phyloP scores from a whole-genome alignment of 1,140 invertebrate species.

The Sitodiplosis mosellana region DNA sequence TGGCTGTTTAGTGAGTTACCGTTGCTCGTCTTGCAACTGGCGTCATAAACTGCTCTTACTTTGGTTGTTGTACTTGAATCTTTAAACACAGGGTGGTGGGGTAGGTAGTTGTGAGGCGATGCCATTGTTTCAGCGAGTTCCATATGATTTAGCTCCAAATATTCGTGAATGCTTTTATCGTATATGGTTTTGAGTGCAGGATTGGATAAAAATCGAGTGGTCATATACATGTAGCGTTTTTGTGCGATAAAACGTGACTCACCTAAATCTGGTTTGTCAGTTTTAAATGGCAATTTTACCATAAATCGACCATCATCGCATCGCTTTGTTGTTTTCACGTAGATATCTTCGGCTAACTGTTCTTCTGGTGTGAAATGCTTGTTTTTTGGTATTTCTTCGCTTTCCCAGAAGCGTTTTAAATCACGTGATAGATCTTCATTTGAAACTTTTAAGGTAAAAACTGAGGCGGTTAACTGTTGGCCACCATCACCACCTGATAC shows the following conservation, averaged over 20 bases:
- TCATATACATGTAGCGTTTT: slow-evolving; percentile 8
- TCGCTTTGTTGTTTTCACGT: neutral
- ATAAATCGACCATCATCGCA: slow-evolving; percentile 11
- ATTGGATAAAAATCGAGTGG: slow-evolving; percentile 6
- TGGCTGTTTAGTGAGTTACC: slow-evolving; percentile 17
- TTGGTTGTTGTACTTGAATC: slow-evolving; percentile 7
- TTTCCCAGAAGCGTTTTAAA: slow-evolving; percentile 8
- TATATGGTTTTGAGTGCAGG: slow-evolving; percentile 7
- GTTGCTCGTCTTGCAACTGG: slow-evolving; percentile 8
- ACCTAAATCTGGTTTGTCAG: slow-evolving; percentile 5
- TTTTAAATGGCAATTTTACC: slow-evolving; percentile 14
- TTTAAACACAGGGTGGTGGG: neutral
- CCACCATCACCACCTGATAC: slow-evolving; percentile 7
- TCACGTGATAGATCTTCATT: neutral
- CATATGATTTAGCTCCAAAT: slow-evolving; percentile 13
- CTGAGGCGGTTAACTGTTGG: neutral
- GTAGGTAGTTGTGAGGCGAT: neutral
- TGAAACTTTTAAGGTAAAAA: neutral
- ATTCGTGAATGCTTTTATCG: slow-evolving; percentile 14
- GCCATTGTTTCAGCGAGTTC: slow-evolving; percentile 1
- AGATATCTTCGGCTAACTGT: slow-evolving; percentile 1
- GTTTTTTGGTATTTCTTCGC: slow-evolving; percentile 3
- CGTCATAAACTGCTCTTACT: too few species aligned
- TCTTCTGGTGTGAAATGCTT: neutral
- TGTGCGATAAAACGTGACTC: slow-evolving; percentile 8